A percentile compares a stretch with the other conserved stretches of the same genome.
These are phyloP conservation scores for Phymanthus crucifer DNA, from an alignment of 92 coral and sea anemone genomes.

Conservation along the genomic window DNA sequence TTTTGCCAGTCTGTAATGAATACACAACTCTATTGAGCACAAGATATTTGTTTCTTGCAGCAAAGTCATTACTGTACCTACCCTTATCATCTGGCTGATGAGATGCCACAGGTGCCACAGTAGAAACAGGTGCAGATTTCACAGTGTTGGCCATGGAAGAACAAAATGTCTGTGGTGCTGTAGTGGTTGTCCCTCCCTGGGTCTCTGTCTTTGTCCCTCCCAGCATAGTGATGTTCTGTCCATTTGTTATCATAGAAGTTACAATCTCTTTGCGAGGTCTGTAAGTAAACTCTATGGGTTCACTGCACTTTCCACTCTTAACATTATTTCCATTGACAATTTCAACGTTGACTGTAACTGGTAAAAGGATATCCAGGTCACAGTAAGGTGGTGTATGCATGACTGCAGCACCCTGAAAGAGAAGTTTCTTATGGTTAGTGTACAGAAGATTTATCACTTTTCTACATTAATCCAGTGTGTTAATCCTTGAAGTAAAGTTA, in stretches of 20 bases:
- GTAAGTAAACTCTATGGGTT: slow-evolving; percentile 94
- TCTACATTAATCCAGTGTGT: not conserved
- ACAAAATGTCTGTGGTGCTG: slow-evolving; percentile 39
- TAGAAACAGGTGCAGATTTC: slow-evolving; percentile 22
- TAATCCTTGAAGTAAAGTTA: too few species aligned
- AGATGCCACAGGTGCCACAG: slow-evolving; percentile 40
- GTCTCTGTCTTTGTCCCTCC: slow-evolving; percentile 58
- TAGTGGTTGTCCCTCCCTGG: slow-evolving; percentile 59
- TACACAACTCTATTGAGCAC: not conserved
- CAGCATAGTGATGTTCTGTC: slow-evolving; percentile 47
- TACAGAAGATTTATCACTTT: too few species aligned
- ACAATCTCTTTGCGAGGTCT: slow-evolving; percentile 52
- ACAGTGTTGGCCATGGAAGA: slow-evolving; percentile 22
- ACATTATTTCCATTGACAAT: slow-evolving; percentile 70
- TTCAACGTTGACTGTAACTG: slow-evolving; percentile 89
- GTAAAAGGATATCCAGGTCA: slow-evolving; percentile 78
- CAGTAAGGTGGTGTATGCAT: slow-evolving; percentile 79
- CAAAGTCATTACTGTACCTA: not conserved
- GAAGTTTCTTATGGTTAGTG: not conserved
- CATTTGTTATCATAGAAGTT: slow-evolving; percentile 35
- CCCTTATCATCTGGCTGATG: slow-evolving; percentile 27
- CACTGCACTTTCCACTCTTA: slow-evolving; percentile 82
- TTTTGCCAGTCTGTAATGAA: slow-evolving; percentile 76
- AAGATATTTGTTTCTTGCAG: not conserved
- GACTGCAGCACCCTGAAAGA: slow-evolving; percentile 92